These are phyloP conservation scores for Diaprepes abbreviatus DNA, from an alignment of 2,888 invertebrate genomes.

Conservation along the genomic window DNA sequence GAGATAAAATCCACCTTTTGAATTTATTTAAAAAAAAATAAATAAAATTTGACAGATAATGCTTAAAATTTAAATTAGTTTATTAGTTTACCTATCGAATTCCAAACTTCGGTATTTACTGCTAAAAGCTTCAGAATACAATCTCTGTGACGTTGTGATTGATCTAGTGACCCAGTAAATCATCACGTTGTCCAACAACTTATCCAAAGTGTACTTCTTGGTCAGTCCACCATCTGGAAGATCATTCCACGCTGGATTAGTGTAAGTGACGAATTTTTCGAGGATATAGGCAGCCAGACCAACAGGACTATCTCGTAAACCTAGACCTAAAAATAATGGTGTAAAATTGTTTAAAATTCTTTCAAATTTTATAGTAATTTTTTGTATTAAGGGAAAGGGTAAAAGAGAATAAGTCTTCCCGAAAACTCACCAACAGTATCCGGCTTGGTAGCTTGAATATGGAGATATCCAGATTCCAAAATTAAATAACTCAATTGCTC, in stretches of 20 bases:
- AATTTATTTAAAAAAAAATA: no score
- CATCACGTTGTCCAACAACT: slow-evolving; percentile 84
- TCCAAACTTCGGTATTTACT: slow-evolving; percentile 41
- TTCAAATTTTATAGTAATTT: no score
- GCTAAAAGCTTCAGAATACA: slow-evolving; percentile 78
- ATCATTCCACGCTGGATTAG: slow-evolving; percentile 69
- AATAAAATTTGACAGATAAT: background rate
- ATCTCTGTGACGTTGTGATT: slow-evolving; percentile 80
- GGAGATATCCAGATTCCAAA: slow-evolving; percentile 76
- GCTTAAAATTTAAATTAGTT: background rate
- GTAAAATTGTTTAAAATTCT: no score
- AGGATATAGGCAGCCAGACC: slow-evolving; percentile 91
- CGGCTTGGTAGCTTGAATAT: slow-evolving; percentile 90
- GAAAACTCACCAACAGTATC: slow-evolving; percentile 82
- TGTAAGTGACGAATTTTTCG: slow-evolving; percentile 89
- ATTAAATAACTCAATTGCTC: slow-evolving; percentile 64
- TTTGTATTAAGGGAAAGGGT: no score
- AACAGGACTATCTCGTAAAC: slow-evolving; percentile 82
- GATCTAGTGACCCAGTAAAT: slow-evolving; percentile 84
- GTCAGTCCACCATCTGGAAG: slow-evolving; percentile 77
- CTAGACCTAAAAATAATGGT: slow-evolving; percentile 71
- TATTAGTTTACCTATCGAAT: slow-evolving; percentile 54
- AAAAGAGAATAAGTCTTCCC: no score
- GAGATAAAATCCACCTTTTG: no score
- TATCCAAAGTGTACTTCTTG: slow-evolving; percentile 76